Evolutionary conservation across 2,113 vertebrate genomes (phyloP).

Genomic region (Nerophis lumbriciformis): DNA sequence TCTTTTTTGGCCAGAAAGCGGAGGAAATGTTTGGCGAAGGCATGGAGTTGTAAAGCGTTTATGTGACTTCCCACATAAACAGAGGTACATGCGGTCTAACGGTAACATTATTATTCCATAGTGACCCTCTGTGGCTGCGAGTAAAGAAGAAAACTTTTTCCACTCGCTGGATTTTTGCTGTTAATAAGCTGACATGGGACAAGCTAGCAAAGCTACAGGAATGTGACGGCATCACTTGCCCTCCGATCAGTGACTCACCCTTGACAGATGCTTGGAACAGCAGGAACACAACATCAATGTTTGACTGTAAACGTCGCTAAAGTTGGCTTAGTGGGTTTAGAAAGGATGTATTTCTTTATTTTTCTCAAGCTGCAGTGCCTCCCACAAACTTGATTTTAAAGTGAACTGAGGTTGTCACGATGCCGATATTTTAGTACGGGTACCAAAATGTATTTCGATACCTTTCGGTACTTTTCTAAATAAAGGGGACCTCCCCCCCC

Average conservation of each 20-base stretch:
- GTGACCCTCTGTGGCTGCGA: not conserved
- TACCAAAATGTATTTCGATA: no score
- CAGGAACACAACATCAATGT: no score
- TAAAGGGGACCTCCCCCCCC: no score
- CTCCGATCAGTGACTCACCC: conserved; percentile 44
- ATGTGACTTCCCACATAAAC: conserved; percentile 24
- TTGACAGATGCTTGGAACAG: conserved; percentile 26
- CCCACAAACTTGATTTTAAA: no score
- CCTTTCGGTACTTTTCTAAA: no score
- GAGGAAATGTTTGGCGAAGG: conserved; percentile 32
- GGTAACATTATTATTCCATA: conserved; percentile 3
- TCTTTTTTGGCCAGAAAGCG: conserved; percentile 10
- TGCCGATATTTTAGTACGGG: no score
- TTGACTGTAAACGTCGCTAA: no score
- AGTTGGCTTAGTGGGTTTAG: no score
- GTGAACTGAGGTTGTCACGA: no score
- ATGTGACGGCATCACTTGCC: conserved; percentile 27
- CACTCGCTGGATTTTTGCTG: not conserved
- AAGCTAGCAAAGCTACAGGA: conserved; percentile 19
- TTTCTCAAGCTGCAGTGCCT: no score
- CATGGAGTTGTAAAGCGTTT: conserved; percentile 33
- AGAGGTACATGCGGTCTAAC: conserved; percentile 9
- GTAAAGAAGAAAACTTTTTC: conserved; percentile 1
- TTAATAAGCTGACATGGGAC: conserved; percentile 16
- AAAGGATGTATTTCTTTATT: no score